Base-by-base conservation (phyloP, 2,113 vertebrate species). In the Ornithorhynchus anatinus region DNA sequence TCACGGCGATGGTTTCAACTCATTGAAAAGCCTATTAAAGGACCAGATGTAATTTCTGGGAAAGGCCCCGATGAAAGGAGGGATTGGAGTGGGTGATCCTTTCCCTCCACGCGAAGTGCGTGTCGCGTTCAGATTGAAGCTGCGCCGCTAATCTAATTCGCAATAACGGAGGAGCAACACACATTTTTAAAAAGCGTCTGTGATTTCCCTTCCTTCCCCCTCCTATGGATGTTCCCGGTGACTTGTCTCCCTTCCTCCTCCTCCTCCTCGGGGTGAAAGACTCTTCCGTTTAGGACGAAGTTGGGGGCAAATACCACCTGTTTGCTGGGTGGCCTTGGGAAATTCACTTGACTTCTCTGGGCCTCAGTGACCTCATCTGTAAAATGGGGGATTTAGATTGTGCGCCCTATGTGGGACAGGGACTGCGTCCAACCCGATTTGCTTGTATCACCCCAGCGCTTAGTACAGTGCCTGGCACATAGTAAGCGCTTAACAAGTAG, bases 1-100 rank as follows among this genome's bases (percentile, higher is more conserved):
- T 93, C 93, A 91, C 80, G 85, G 89, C 91, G 94, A 94, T 93
- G 91, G 93, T 94, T 94, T 92, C 93, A 94, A 94, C 91, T 92
- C 89, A 77, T 76, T 84, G 86, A 69, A 89, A 91, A 89, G 88
- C 90, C 87, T 90, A 92, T 92, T 91, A 93, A 91, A 92, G 78
- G 77, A 89, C 89, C 81, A 90, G 90, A 93, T 88, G 90, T 91
- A 82, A 92, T 92, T 92, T 89, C 69, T 80, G 85, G 10, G 85
- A 77, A 80, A 80, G 42, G 87, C 86, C 84, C 74, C 71, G 90
- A 92, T 93, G 90, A 90, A 86, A 92, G 83, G 84, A 85, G 82
- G 91, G 93, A 94, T 93, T 92, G 90, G 89, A 93, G 91, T 87
- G 90, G 89, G 81, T 85, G 91, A 86, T 84, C 80, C 81, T 88